phyloP scores from a whole-genome alignment of 2,113 vertebrate genomes.

The Mus spicilegus region DNA sequence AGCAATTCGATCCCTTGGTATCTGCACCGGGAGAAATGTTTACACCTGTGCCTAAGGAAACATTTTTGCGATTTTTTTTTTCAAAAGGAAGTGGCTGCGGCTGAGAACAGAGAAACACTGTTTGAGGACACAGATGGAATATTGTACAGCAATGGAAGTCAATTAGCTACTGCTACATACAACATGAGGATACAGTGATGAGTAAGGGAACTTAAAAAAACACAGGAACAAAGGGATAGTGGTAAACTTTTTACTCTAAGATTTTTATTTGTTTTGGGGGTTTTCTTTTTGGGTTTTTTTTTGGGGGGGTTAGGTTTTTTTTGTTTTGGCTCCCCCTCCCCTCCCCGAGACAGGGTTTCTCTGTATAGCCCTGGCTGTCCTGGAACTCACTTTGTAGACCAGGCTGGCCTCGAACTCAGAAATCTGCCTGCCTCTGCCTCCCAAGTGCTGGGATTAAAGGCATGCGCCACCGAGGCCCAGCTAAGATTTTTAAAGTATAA shows the following conservation, averaged over 20 bases:
- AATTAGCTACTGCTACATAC: neutral
- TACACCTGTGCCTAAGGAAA: neutral
- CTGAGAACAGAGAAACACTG: neutral
- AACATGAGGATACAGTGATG: neutral
- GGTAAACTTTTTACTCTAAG: neutral
- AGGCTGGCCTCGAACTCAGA: too few relatives aligned
- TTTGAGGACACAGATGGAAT: neutral
- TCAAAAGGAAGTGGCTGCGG: neutral
- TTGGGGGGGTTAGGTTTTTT: too few relatives aligned
- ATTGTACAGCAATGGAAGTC: neutral
- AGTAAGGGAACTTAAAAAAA: neutral
- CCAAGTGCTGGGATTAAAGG: too few relatives aligned
- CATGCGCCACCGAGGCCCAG: too few relatives aligned
- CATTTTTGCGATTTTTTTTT: neutral
- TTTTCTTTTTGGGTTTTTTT: too few relatives aligned
- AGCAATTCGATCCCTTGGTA: neutral
- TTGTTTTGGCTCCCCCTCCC: too few relatives aligned
- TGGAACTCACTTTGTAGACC: too few relatives aligned
- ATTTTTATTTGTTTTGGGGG: neutral
- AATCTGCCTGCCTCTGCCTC: too few relatives aligned
- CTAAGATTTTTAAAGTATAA: conserved; percentile 4
- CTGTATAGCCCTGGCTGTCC: too few relatives aligned
- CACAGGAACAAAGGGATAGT: neutral
- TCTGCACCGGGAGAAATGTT: conserved; percentile 31
- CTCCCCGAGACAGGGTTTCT: too few relatives aligned